A percentile compares a stretch with the other conserved stretches of the same genome.
Conservation (phyloP, 2,888 invertebrate species). For the Pollenia amentaria region DNA sequence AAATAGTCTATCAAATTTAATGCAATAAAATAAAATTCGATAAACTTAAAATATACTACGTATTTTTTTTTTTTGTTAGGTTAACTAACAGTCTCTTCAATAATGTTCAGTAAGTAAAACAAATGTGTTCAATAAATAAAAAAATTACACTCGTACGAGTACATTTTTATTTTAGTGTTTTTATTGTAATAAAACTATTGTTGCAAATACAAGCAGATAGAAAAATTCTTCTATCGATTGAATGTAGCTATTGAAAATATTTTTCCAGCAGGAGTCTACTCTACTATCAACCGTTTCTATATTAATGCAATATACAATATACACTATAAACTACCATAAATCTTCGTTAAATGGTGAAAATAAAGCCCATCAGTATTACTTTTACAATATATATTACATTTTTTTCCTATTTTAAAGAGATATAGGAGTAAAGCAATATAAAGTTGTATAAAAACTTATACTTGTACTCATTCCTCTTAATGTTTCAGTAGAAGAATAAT, state of each 20-base stretch:
- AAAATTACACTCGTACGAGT: constrained; percentile 37
- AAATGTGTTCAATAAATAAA: constrained; percentile 69
- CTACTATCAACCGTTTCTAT: constrained; percentile 29
- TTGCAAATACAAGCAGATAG: not conserved
- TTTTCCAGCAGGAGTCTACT: constrained; percentile 24
- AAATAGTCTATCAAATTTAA: constrained; percentile 50
- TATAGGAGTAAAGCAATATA: constrained; percentile 20
- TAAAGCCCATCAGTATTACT: constrained; percentile 73
- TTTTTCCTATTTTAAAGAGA: constrained; percentile 10
- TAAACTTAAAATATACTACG: constrained; percentile 5
- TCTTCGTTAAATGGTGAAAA: constrained; percentile 71
- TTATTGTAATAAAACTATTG: constrained; percentile 8
- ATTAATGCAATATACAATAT: constrained; percentile 53
- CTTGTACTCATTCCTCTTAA: not conserved
- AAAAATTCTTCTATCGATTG: not conserved
- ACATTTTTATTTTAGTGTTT: constrained; percentile 16
- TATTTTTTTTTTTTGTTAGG: constrained; percentile 34
- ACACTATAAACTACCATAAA: constrained; percentile 61
- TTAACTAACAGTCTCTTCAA: constrained; percentile 54
- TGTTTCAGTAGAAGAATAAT: not conserved
- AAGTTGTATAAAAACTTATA: constrained; percentile 5
- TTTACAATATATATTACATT: constrained; percentile 49
- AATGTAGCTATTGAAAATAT: constrained; percentile 44
- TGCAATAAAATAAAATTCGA: constrained; percentile 47
- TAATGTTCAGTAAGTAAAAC: constrained; percentile 60